Conservation (phyloP, 2,113 vertebrate species). For the Phoenicopterus ruber region DNA sequence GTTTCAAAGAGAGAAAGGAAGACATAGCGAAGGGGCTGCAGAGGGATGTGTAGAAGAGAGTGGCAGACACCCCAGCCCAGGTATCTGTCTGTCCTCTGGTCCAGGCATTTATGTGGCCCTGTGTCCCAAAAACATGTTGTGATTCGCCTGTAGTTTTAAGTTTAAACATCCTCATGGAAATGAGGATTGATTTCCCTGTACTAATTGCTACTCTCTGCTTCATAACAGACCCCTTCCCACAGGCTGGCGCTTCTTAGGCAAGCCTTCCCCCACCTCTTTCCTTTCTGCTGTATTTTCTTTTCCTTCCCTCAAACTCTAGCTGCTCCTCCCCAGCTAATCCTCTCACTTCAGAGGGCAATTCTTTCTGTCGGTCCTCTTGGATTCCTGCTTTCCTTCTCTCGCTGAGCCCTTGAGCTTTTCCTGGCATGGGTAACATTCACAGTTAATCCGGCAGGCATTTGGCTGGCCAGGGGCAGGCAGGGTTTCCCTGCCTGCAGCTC, state of each 20-base stretch:
- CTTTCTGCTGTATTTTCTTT: not conserved
- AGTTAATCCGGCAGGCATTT: not conserved
- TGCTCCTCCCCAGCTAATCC: not conserved
- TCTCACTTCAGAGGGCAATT: not conserved
- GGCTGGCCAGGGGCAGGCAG: not conserved
- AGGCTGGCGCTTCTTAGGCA: not conserved
- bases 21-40: not conserved
- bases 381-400: not conserved
- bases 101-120: not conserved
- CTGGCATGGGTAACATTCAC: not conserved
- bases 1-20: not conserved
- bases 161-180: not conserved
- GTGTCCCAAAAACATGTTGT: not conserved
- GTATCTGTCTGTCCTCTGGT: not conserved
- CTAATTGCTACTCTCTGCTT: not conserved
- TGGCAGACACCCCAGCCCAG: not conserved
- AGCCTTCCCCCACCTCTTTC: not conserved
- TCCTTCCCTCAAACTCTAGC: not conserved
- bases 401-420: not conserved
- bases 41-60: not conserved
- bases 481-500: not conserved
- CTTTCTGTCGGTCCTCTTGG: not conserved
- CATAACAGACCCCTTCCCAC: not conserved
- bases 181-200: not conserved
- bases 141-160: not conserved